Percentiles rank a stretch among this genome's conserved stretches.
phyloP scores from a whole-genome alignment of 2,797 vertebrate species.

The Hyperoplus immaculatus region DNA sequence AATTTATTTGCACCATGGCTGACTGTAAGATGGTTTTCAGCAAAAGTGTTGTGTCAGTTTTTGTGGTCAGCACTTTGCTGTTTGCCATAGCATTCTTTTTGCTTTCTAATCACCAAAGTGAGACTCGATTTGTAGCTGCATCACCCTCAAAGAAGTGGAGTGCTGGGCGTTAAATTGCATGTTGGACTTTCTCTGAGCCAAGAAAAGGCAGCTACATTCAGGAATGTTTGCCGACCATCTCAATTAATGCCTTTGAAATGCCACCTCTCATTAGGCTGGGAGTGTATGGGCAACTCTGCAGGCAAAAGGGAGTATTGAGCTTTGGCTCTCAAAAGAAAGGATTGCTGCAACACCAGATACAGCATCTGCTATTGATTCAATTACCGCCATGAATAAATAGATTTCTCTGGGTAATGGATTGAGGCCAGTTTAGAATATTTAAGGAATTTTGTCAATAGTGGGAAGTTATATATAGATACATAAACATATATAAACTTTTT shows the following conservation, averaged over 20 bases:
- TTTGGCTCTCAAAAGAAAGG: constrained; percentile 62
- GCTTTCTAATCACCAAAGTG: constrained; percentile 57
- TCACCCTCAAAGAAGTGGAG: constrained; percentile 56
- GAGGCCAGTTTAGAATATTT: constrained; percentile 29
- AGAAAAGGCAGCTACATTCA: constrained; percentile 62
- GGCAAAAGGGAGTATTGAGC: constrained; percentile 63
- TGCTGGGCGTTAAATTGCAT: constrained; percentile 61
- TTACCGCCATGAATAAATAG: constrained; percentile 64
- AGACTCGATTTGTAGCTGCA: constrained; percentile 60
- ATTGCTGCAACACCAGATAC: constrained; percentile 55
- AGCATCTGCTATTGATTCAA: constrained; percentile 69
- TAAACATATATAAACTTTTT: neutral
- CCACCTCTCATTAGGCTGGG: constrained; percentile 79
- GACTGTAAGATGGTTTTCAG: constrained; percentile 7
- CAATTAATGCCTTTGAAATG: constrained; percentile 83
- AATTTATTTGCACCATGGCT: neutral
- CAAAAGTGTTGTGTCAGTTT: constrained; percentile 8
- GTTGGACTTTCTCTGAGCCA: constrained; percentile 65
- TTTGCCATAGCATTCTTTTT: constrained; percentile 6
- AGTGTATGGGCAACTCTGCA: constrained; percentile 54
- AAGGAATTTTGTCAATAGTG: constrained; percentile 37
- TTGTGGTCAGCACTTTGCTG: constrained; percentile 13
- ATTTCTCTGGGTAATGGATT: constrained; percentile 55
- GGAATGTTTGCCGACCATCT: constrained; percentile 69
- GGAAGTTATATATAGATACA: neutral